Conservation (phyloP, 2,113 vertebrate genomes). For the Grammomys surdaster region DNA sequence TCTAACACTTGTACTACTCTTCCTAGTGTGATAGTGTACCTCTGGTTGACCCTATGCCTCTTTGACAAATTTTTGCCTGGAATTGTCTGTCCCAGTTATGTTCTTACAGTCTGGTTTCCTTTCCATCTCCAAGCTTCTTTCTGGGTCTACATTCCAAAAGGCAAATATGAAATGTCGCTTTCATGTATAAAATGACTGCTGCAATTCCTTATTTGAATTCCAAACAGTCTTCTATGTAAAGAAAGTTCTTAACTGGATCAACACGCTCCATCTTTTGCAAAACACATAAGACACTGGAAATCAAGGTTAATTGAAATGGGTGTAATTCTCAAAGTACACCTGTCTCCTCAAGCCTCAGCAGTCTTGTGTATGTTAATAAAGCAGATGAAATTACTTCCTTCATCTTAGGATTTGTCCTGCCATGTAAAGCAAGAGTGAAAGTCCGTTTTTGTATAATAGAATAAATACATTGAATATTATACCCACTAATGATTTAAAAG, state of each 20-base stretch:
- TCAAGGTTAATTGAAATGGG: slow-evolving; percentile 27
- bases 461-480: slow-evolving; percentile 1
- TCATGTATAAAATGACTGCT: not conserved
- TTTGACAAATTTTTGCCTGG: not conserved
- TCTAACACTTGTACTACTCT: not conserved
- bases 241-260: not conserved
- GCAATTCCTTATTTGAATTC: slow-evolving; percentile 26
- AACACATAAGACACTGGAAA: not conserved
- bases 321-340: not conserved
- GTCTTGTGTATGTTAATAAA: slow-evolving; percentile 10
- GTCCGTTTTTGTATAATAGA: not conserved
- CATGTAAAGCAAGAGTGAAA: slow-evolving; percentile 31
- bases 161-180: not conserved
- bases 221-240: not conserved
- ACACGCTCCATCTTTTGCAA: not conserved
- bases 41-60: not conserved
- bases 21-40: not conserved
- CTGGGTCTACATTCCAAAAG: not conserved
- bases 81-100: not conserved
- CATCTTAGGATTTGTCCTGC: not conserved
- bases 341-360: not conserved
- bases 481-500: not conserved
- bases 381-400: slow-evolving; percentile 10
- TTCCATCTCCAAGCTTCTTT: not conserved
- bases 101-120: not conserved